A percentile compares a stretch with the other conserved stretches of the same genome.
These are phyloP conservation scores for Chiroxiphia lanceolata DNA, from an alignment of 2,797 vertebrate genomes.

Conservation along the genomic window DNA sequence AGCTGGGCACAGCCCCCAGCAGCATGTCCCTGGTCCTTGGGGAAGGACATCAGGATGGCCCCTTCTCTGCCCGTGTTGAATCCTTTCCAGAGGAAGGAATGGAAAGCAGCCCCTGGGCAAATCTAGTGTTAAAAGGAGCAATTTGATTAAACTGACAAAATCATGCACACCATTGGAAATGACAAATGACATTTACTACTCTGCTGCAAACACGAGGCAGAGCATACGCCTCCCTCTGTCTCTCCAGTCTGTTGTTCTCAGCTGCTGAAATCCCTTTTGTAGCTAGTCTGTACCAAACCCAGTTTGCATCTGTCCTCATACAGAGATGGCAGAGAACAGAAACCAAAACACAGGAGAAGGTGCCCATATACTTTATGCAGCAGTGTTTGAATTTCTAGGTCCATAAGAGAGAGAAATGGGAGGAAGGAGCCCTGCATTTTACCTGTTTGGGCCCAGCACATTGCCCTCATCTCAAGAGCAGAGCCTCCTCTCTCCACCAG, in stretches of 20 bases:
- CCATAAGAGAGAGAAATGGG: not conserved
- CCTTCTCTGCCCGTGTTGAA: rapidly evolving
- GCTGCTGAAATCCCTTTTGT: not conserved
- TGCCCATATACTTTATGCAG: rapidly evolving
- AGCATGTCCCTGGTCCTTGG: not conserved
- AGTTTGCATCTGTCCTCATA: not conserved
- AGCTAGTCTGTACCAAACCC: not conserved
- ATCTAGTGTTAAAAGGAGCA: not conserved
- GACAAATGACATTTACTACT: not conserved
- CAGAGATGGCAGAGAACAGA: not conserved
- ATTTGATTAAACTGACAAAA: not conserved
- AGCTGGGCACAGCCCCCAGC: not conserved
- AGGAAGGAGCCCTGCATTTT: not conserved
- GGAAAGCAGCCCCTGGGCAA: not conserved
- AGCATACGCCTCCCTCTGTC: not conserved
- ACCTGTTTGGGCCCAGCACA: not conserved
- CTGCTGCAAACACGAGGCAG: rapidly evolving
- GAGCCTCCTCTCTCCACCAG: not conserved
- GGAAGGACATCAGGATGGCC: not conserved
- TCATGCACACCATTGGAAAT: rapidly evolving
- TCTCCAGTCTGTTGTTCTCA: not conserved
- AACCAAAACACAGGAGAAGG: not conserved
- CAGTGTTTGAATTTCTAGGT: not conserved
- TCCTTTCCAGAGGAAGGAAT: rapidly evolving
- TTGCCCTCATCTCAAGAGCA: not conserved